Evolutionary conservation across 1,140 invertebrate species (phyloP).

Genomic region (Druon quercuslanigerum): DNA sequence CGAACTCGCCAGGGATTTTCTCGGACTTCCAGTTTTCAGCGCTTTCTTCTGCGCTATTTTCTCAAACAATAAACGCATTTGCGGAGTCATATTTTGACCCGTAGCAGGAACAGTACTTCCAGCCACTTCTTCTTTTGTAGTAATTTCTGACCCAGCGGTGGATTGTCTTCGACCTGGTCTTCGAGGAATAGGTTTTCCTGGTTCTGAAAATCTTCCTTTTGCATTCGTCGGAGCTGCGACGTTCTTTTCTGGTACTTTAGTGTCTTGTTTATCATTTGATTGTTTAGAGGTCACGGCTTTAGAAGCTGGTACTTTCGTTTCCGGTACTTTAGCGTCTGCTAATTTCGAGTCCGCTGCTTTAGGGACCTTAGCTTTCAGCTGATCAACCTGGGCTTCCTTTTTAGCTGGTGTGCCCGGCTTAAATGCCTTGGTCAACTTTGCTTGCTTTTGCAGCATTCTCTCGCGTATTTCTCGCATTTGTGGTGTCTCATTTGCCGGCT

Average conservation of each 20-base stretch:
- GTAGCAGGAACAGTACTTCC: neutral
- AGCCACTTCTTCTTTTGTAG: neutral
- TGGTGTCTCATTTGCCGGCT: conserved; percentile 45
- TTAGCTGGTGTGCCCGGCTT: conserved; percentile 9
- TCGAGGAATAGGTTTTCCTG: neutral
- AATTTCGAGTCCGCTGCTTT: conserved; percentile 29
- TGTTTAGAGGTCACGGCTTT: neutral
- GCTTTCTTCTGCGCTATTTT: conserved; percentile 41
- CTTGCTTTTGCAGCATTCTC: conserved; percentile 47
- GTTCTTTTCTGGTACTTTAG: neutral
- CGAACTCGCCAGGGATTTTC: neutral
- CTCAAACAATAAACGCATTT: conserved; percentile 42
- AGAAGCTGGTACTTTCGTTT: neutral
- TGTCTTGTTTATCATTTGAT: neutral
- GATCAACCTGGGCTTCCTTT: neutral
- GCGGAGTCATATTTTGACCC: conserved; percentile 34
- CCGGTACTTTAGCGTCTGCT: neutral
- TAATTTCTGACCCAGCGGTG: neutral
- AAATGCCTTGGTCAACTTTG: conserved; percentile 36
- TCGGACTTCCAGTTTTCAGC: neutral
- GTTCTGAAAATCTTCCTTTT: conserved; percentile 24
- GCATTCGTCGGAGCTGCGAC: neutral
- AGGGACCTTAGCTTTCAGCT: neutral
- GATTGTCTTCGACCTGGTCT: neutral
- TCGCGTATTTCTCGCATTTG: conserved; percentile 55